Evolutionary conservation across 2,113 vertebrate genomes (phyloP), one percentile per base, ranked within the genome.

Genomic region (Chauna torquata): DNA sequence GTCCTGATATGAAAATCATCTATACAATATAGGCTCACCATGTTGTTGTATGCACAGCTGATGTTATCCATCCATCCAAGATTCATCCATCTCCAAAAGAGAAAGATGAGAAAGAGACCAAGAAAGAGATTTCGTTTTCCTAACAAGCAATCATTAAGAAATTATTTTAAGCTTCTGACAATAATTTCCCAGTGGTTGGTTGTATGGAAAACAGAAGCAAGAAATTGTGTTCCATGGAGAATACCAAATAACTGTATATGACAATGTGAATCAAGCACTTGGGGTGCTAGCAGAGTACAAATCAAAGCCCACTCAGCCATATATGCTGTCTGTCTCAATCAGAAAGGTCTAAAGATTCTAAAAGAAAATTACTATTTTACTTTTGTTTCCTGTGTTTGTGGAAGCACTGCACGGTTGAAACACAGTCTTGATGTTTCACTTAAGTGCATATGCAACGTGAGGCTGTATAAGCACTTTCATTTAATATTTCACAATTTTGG

Each of bases 181-280:
- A 88, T 92, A 93, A 97, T 97, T 97, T 97, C 74, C 76, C 83
- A 79, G 75, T 7, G 47, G 44, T 57, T 97, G 69, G 66, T 85
- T 96, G 62, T 82, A 44, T 74, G 38, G 30, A 55, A 54, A 69
- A n/a, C 12, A 62, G 32, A 78, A 80, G 5, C 19, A 93, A 86
- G 38, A 92, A 94, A 71, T 55, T 8, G 5, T 61, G 13, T 75
- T 97, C 98, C 55, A 71, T 84, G 42, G 13, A 50, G 86, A 95
- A 95, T 86, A 80, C 27, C 59, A 97, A 91, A 74, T 91, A 96
- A 96, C 96, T 96, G 69, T 47, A 12, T 68, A 86, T 77, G 84
- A 96, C 81, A 94, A 74, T 34, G 50, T 90, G 94, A 97, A 94
- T 96, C 70, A 86, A 93, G 61, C 30, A 89, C 75, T 87, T 2